Percentiles rank a stretch among this genome's conserved stretches.
Conservation (phyloP, 2,113 vertebrate genomes). For the Suricata suricatta region DNA sequence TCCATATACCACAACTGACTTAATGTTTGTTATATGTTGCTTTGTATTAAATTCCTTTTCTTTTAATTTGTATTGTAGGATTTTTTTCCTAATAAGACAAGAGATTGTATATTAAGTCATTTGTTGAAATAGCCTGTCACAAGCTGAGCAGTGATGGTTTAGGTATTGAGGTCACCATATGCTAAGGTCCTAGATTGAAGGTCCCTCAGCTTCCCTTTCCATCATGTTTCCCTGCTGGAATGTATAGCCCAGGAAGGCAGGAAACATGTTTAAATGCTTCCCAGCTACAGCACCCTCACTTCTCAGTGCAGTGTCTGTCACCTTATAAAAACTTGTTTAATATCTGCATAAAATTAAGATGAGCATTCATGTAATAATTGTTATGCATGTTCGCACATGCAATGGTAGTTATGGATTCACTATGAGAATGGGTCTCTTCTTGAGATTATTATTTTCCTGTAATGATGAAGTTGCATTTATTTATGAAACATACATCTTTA, state of each 20-base stretch:
- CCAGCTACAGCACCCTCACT: background rate
- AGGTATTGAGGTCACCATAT: background rate
- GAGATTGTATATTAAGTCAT: background rate
- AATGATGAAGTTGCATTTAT: background rate
- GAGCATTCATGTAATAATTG: background rate
- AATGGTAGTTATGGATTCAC: background rate
- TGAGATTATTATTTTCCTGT: background rate
- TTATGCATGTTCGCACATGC: background rate
- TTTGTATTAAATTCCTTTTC: background rate
- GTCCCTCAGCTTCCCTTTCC: background rate
- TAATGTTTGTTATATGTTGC: background rate
- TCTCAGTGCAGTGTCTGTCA: background rate
- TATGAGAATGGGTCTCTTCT: background rate
- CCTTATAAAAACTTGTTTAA: background rate
- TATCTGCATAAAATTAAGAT: background rate
- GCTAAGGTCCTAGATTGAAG: background rate
- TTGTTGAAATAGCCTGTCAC: background rate
- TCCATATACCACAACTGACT: background rate
- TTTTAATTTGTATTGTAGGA: background rate
- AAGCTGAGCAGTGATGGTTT: background rate
- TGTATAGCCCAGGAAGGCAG: too few species aligned
- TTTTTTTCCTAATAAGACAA: background rate
- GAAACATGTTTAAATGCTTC: background rate
- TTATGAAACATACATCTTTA: background rate
- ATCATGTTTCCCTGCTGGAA: background rate